Evolutionary conservation across 2,113 vertebrate species (phyloP).

Genomic region (Plotosus lineatus): DNA sequence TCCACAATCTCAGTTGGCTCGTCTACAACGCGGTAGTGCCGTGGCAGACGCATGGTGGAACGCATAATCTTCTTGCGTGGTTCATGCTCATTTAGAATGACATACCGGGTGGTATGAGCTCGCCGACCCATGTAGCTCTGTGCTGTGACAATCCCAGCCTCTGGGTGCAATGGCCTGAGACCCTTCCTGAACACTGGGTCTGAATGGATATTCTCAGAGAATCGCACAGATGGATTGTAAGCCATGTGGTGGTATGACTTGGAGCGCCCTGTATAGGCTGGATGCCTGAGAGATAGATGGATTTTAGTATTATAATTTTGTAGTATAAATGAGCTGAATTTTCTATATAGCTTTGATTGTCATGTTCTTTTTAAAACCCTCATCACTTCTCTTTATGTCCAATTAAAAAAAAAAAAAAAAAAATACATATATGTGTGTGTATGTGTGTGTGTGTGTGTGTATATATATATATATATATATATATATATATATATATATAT

Average conservation of each 20-base stretch:
- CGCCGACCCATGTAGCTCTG: slow-evolving; percentile 66
- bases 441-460: no score
- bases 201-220: slow-evolving; percentile 69
- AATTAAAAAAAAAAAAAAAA: no score
- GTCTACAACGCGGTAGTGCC: slow-evolving; percentile 73
- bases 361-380: not conserved
- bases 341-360: not conserved
- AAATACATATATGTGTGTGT: no score
- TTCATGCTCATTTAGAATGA: slow-evolving; percentile 80
- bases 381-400: not conserved
- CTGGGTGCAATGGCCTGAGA: slow-evolving; percentile 61
- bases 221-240: slow-evolving; percentile 61
- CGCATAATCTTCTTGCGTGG: slow-evolving; percentile 72
- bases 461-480: no score
- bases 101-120: slow-evolving; percentile 76
- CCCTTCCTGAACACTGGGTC: slow-evolving; percentile 83
- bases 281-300: slow-evolving; percentile 65
- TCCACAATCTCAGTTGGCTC: slow-evolving; percentile 74
- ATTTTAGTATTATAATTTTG: not conserved
- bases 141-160: slow-evolving; percentile 60
- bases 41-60: slow-evolving; percentile 73
- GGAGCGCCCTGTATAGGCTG: slow-evolving; percentile 62
- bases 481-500: no score
- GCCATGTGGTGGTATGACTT: slow-evolving; percentile 73
- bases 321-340: not conserved